Evolutionary conservation across 2,113 vertebrate species (phyloP), one percentile per base, ranked within the genome.

Genomic region (Octodon degus): DNA sequence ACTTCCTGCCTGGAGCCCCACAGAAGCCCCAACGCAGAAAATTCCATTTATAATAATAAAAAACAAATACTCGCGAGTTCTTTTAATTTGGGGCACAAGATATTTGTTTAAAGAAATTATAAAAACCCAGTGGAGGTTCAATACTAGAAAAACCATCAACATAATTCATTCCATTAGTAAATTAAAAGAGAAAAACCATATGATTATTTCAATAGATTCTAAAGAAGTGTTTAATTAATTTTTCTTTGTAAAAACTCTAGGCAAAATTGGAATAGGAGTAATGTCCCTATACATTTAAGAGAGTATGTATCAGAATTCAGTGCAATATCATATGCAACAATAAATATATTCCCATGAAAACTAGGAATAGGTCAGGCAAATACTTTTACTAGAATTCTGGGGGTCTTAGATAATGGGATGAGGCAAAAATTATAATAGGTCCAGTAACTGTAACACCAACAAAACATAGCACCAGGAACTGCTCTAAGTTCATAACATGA

Each of bases 31-130:
- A 83, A 76, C 85, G 86, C 67, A 87, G 95, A 86, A 67, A 47
- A 93, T 81, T 95, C 81, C 80, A 97, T 94, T 96, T 97, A 86
- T 92, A 93, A 97, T 60, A 95, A 86, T 89, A 93, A 96, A 85
- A 80, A 96, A 80, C 85, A 97, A 95, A 91, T 92, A 88, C 85
- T 80, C 7, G 81, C 94, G 84, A 92, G 76, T 93, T 86, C 95
- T 96, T 97, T 95, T 88, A 90, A 97, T 97, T 90, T 90, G 85
- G 88, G 86, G 79, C 88, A 92, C 81, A 92, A 96, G 93, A 43
- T 93, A 88, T 97, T 97, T 97, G 95, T 96, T 97, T 95, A 92
- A 94, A 81, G 91, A 97, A 93, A 96, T 98, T 97, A 94, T 94
- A 88, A 98, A 97, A 98, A 92, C 88, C 92, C 97, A 93, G 22